Base-by-base conservation (phyloP, 1,140 invertebrate genomes). In the Brachionus asplanchnoidis region DNA sequence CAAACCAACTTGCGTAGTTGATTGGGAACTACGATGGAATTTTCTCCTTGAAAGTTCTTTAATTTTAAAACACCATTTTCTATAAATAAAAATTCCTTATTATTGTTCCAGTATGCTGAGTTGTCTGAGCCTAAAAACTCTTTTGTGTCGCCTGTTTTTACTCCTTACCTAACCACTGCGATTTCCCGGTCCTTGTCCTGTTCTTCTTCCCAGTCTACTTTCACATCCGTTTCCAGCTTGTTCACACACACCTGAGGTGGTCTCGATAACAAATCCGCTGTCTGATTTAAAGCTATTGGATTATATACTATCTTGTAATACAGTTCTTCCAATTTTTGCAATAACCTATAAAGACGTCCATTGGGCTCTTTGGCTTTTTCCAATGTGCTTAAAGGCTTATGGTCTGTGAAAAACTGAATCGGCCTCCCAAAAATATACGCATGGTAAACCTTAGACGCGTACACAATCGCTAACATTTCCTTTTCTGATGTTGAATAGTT, bases 381-480 rank as follows among this genome's bases (percentile, higher is more conserved):
- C 9, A 80, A 42, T 14, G 42, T 50, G 28, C 23, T 56, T 14
- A 78, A 14, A 12, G 75, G 75, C 40, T 78, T 50, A 44, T 78
- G 75, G 40, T 78, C 75, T 28, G 75, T 78, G 36, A 36, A 46
- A 53, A 78, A 26, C 23, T 36, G 20, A 26, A 78, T 46, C 46
- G 26, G 17, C 32, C 26, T 20, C 17, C 44, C 44, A 32, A 50
- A 56, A 17, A 79, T 26, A 65, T 79, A 79, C 20, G 17, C 14
- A 36, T 60, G 23, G 77, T 50, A 79, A 46, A 32, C 26, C 17
- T 50, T 60, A 3, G 44, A 56, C 26, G 40, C 40, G 14, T 32
- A 60, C 17, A 79, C 77, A 32, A 78, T 78, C 9, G 75, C 75
- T 56, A 78, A 50, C n/a, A 44, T 32, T 28, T 78, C 75, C 40